phyloP scores from a whole-genome alignment of 2,797 vertebrate genomes.

The Xyrichtys novacula region DNA sequence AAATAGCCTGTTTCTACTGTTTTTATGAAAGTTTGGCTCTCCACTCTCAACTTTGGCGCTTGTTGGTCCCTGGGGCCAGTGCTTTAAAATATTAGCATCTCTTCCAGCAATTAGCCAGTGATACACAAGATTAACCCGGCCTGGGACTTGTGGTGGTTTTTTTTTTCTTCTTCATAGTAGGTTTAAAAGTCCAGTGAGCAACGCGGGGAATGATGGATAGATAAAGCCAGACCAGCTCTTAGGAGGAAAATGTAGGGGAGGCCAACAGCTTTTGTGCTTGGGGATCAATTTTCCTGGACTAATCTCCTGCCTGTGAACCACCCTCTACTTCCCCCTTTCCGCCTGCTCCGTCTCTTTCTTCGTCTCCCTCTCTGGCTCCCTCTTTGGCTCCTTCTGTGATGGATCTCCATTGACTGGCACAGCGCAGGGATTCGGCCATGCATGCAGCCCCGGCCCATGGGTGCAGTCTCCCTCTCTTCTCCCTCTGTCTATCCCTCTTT shows the following conservation, averaged over 20 bases:
- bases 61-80: neutral
- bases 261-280: slow-evolving; percentile 73
- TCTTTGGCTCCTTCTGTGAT: slow-evolving; percentile 62
- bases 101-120: slow-evolving; percentile 34
- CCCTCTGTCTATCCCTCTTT: slow-evolving; percentile 49
- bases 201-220: slow-evolving; percentile 67
- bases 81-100: neutral
- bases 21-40: no score
- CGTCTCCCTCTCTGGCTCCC: slow-evolving; percentile 54
- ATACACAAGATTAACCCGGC: slow-evolving; percentile 53
- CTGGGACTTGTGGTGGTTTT: slow-evolving; percentile 19
- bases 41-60: neutral
- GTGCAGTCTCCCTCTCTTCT: slow-evolving; percentile 59
- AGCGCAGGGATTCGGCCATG: slow-evolving; percentile 68
- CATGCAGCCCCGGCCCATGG: slow-evolving; percentile 68
- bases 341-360: slow-evolving; percentile 54
- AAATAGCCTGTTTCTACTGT: no score
- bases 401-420: slow-evolving; percentile 73
- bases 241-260: slow-evolving; percentile 50
- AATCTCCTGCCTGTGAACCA: slow-evolving; percentile 78
- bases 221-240: slow-evolving; percentile 59
- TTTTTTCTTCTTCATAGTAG: slow-evolving; percentile 21
- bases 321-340: slow-evolving; percentile 56
- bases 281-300: slow-evolving; percentile 81
- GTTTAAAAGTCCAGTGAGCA: slow-evolving; percentile 42